phyloP scores from a whole-genome alignment of 64 coral and sea anemone genomes.

The Pocillopora damicornis region DNA sequence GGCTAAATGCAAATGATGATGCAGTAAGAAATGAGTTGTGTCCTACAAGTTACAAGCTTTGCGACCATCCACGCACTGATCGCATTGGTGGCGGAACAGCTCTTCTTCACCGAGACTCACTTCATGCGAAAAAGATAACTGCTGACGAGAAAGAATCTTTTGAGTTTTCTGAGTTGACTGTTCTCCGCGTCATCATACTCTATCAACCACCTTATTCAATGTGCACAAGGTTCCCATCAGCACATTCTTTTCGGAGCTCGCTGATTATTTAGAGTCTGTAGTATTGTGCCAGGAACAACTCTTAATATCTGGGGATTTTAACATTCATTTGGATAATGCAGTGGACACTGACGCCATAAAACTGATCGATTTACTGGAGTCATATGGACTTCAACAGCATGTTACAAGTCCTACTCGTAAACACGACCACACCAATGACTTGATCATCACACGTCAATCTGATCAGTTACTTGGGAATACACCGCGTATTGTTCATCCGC shows the following conservation, averaged over 20 bases:
- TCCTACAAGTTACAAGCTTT: constrained; percentile 18
- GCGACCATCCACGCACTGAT: constrained; percentile 23
- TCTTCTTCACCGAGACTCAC: constrained; percentile 20
- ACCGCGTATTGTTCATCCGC: constrained; percentile 20
- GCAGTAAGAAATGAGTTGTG: neutral
- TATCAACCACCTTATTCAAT: constrained; percentile 22
- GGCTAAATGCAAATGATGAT: no score
- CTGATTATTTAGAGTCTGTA: constrained; percentile 39
- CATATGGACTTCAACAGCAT: constrained; percentile 17
- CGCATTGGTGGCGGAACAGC: constrained; percentile 25
- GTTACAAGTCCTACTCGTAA: constrained; percentile 11
- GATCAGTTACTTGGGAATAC: constrained; percentile 11
- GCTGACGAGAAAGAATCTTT: neutral
- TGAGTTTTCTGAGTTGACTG: constrained; percentile 14
- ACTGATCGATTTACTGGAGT: constrained; percentile 35
- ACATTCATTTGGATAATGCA: constrained; percentile 38
- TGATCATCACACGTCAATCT: constrained; percentile 29
- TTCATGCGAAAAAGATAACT: neutral
- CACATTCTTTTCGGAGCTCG: constrained; percentile 33
- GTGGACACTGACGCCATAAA: constrained; percentile 2
- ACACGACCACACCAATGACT: constrained; percentile 29
- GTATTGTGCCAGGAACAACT: constrained; percentile 24
- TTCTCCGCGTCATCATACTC: constrained; percentile 38
- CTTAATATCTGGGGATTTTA: constrained; percentile 16
- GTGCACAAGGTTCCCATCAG: constrained; percentile 10